Conservation (phyloP, 2,113 vertebrate species). For the Zootoca vivipara region DNA sequence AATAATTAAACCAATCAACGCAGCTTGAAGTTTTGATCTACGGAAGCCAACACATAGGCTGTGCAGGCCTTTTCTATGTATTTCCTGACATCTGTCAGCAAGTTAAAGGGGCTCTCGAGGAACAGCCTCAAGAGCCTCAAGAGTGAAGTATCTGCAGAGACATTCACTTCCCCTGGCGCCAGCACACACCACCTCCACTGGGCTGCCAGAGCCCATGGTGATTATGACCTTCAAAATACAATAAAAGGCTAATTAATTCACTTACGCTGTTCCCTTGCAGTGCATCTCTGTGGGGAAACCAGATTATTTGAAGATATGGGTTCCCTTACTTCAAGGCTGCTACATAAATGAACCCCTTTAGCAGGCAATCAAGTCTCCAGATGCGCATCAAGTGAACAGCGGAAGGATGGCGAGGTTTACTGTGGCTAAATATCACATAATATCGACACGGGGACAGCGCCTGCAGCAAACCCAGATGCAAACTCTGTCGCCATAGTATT, state of each 20-base stretch:
- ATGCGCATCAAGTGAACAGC: not conserved
- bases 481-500: too few relatives aligned
- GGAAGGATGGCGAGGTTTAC: not conserved
- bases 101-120: not conserved
- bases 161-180: not conserved
- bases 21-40: not conserved
- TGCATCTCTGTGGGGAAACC: not conserved
- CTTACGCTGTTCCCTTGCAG: constrained; percentile 11
- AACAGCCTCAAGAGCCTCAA: not conserved
- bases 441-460: too few relatives aligned
- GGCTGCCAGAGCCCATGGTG: not conserved
- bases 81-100: not conserved
- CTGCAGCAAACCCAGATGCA: too few relatives aligned
- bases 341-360: not conserved
- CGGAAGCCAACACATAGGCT: not conserved
- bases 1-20: not conserved
- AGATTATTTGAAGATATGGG: not conserved
- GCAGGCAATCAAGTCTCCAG: not conserved
- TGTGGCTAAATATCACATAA: not conserved
- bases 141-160: not conserved
- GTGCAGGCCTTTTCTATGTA: not conserved
- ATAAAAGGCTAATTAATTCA: constrained; percentile 22
- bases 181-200: not conserved
- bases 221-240: not conserved
- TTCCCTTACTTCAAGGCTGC: not conserved